phyloP scores from a whole-genome alignment of 2,113 vertebrate genomes.

The Balaenoptera acutorostrata region DNA sequence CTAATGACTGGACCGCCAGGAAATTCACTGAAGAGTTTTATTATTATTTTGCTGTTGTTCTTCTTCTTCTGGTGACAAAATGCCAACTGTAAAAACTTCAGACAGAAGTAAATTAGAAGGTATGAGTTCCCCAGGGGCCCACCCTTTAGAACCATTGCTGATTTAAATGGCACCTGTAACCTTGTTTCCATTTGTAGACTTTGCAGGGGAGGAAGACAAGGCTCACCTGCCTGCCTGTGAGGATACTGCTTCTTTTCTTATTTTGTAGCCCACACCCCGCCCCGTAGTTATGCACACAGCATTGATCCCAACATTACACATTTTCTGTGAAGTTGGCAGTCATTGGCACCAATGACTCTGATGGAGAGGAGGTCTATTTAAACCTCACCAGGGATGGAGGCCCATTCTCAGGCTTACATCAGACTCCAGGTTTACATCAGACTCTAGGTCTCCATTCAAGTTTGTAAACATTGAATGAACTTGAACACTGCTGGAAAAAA shows the following conservation, averaged over 20 bases:
- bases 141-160: not conserved
- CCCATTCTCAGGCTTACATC: not conserved
- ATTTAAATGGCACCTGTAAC: not conserved
- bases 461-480: not conserved
- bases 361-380: not conserved
- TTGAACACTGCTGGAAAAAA: not conserved
- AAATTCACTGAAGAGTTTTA: not conserved
- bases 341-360: not conserved
- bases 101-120: not conserved
- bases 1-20: no score
- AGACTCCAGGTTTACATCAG: not conserved
- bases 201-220: not conserved
- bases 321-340: not conserved
- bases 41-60: not conserved
- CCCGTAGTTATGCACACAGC: not conserved
- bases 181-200: not conserved
- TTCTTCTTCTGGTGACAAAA: not conserved
- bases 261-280: not conserved
- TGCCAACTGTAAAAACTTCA: not conserved
- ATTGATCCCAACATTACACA: not conserved
- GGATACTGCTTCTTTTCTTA: not conserved
- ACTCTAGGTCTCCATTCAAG: not conserved
- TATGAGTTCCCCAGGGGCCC: not conserved
- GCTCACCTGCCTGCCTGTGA: not conserved
- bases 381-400: not conserved